Evolutionary conservation across 2,113 vertebrate genomes (phyloP).

Genomic region (Prionailurus viverrinus): DNA sequence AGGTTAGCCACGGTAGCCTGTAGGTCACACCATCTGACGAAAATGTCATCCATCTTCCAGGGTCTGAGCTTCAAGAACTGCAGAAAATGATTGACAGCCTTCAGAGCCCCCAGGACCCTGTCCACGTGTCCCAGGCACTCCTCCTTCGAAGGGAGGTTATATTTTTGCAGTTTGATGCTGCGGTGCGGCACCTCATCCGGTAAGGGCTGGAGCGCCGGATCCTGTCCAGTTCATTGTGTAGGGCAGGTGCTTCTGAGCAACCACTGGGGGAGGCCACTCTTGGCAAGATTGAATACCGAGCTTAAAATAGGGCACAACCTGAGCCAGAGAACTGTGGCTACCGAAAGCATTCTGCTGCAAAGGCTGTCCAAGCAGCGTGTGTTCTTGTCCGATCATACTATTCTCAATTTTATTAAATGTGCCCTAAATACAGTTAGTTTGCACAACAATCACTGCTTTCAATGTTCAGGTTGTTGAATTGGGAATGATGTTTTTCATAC

Average conservation of each 20-base stretch:
- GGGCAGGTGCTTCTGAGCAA: not conserved
- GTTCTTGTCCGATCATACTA: not conserved
- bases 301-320: constrained; percentile 27
- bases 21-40: not conserved
- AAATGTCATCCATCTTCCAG: constrained; percentile 71
- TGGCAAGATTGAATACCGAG: not conserved
- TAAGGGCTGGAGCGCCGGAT: constrained; percentile 64
- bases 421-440: constrained; percentile 12
- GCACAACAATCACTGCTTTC: not conserved
- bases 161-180: constrained; percentile 87
- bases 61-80: constrained; percentile 87
- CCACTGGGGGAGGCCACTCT: constrained; percentile 7
- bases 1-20: too few species aligned
- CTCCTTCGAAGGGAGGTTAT: constrained; percentile 85
- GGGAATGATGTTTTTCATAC: not conserved
- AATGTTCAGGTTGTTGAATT: not conserved
- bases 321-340: not conserved
- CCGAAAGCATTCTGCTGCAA: not conserved
- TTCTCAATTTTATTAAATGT: constrained; percentile 21
- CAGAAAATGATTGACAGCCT: constrained; percentile 87
- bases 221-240: not conserved
- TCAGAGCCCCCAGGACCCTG: constrained; percentile 83
- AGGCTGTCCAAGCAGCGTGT: not conserved
- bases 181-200: constrained; percentile 85
- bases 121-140: constrained; percentile 83